Conservation (phyloP, 1,140 invertebrate species). For the Drosophila ficusphila region DNA sequence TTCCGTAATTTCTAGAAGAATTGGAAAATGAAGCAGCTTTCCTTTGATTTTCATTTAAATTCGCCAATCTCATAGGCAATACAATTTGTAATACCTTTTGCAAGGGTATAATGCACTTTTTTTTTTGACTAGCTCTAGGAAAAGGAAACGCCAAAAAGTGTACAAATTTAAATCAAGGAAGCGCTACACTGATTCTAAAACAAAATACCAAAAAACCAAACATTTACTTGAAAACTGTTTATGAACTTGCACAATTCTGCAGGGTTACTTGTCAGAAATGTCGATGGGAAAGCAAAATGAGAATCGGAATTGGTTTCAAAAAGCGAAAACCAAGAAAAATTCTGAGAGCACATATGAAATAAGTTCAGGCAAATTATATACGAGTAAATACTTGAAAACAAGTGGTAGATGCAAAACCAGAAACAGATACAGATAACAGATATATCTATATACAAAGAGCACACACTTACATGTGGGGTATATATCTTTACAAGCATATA, state of each 20-base stretch:
- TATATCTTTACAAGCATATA: slow-evolving; percentile 39
- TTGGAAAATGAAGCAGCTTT: not conserved
- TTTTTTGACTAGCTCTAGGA: not conserved
- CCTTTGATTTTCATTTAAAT: not conserved
- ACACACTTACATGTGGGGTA: slow-evolving; percentile 41
- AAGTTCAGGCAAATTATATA: slow-evolving; percentile 50
- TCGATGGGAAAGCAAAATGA: not conserved
- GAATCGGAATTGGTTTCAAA: slow-evolving; percentile 6
- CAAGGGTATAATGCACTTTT: not conserved
- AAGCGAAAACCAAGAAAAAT: slow-evolving; percentile 28
- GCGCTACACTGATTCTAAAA: not conserved
- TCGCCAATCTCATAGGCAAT: not conserved
- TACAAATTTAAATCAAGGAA: not conserved
- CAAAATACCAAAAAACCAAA: not conserved
- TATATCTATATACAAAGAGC: slow-evolving; percentile 45
- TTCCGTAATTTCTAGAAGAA: not conserved
- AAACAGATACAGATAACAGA: slow-evolving; percentile 28
- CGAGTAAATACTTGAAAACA: slow-evolving; percentile 17
- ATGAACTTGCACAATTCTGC: slow-evolving; percentile 1
- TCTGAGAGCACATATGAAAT: slow-evolving; percentile 57
- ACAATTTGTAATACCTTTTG: not conserved
- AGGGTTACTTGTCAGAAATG: slow-evolving; percentile 17
- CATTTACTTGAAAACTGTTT: not conserved
- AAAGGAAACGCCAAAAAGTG: not conserved
- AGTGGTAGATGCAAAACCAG: slow-evolving; percentile 26